These are phyloP conservation scores for Drosophila flavopinicola DNA, from an alignment of 2,888 invertebrate genomes.

Conservation along the genomic window DNA sequence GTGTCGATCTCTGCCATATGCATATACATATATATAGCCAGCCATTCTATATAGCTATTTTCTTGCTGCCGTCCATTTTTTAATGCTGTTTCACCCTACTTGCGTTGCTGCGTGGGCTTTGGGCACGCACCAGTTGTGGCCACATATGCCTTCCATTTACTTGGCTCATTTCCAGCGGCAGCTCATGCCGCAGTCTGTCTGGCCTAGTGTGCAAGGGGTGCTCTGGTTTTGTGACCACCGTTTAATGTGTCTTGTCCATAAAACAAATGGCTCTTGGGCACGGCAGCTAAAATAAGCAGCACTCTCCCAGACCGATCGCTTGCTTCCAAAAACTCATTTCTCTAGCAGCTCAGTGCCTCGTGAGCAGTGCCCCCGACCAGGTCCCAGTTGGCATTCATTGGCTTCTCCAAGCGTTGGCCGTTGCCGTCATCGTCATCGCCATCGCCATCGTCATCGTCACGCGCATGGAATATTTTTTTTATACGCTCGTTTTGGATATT, in stretches of 20 bases:
- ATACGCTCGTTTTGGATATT: constrained; percentile 27
- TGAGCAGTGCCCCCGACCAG: constrained; percentile 51
- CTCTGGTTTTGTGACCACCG: constrained; percentile 24
- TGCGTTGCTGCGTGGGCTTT: constrained; percentile 28
- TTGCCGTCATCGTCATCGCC: neutral
- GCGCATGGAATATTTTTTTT: constrained; percentile 39
- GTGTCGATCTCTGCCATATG: constrained; percentile 13
- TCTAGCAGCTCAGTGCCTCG: constrained; percentile 46
- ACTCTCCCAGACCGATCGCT: constrained; percentile 47
- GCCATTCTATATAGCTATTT: constrained; percentile 12
- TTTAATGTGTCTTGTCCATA: constrained; percentile 36
- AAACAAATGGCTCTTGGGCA: constrained; percentile 47
- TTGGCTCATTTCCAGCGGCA: constrained; percentile 67
- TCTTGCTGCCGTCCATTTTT: constrained; percentile 11
- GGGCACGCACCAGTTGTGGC: constrained; percentile 32
- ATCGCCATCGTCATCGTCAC: constrained; percentile 5
- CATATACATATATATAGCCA: constrained; percentile 22
- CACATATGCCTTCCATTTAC: constrained; percentile 42
- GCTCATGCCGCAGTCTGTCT: constrained; percentile 36
- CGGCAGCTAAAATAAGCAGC: constrained; percentile 45
- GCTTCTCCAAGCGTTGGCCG: constrained; percentile 4
- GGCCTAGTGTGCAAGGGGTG: constrained; percentile 12
- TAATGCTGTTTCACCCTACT: constrained; percentile 46
- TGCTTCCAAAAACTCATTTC: constrained; percentile 43
- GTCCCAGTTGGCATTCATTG: constrained; percentile 30